Conservation (phyloP, 2,797 vertebrate genomes). For the Avahi laniger region DNA sequence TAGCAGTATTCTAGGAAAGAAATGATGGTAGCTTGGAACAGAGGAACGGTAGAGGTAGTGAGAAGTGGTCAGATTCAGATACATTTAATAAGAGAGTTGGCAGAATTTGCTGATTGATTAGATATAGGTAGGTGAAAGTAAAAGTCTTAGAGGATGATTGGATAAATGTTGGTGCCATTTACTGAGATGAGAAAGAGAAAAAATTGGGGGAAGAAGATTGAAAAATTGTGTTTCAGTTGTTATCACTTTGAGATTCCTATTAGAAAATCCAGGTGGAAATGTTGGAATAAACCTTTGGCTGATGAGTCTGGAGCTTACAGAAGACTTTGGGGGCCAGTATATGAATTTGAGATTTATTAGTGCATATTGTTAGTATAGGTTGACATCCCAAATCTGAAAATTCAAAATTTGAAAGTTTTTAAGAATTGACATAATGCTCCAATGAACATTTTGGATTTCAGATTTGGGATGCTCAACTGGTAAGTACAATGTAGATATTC, state of each 20-base stretch:
- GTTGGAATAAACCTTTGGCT: not conserved
- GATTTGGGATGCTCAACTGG: not conserved
- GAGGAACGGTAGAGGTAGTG: not conserved
- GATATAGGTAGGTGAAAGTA: not conserved
- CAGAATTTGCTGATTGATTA: not conserved
- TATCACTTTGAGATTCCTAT: not conserved
- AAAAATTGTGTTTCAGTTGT: not conserved
- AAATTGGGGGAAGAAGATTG: not conserved
- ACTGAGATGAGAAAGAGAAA: not conserved
- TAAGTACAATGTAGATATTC: not conserved
- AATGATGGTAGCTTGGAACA: not conserved
- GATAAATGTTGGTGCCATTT: not conserved
- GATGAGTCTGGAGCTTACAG: not conserved
- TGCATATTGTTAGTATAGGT: not conserved
- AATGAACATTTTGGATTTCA: not conserved
- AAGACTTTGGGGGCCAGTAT: not conserved
- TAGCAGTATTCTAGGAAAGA: not conserved
- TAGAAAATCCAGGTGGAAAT: not conserved
- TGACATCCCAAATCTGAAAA: not conserved
- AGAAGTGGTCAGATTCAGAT: not conserved
- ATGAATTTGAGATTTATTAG: not conserved
- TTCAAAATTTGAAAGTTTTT: not conserved
- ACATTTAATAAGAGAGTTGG: not conserved
- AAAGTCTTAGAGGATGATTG: not conserved
- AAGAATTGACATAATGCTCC: not conserved